Evolutionary conservation across 2,888 invertebrate genomes (phyloP).

Genomic region (Biston stratarius): DNA sequence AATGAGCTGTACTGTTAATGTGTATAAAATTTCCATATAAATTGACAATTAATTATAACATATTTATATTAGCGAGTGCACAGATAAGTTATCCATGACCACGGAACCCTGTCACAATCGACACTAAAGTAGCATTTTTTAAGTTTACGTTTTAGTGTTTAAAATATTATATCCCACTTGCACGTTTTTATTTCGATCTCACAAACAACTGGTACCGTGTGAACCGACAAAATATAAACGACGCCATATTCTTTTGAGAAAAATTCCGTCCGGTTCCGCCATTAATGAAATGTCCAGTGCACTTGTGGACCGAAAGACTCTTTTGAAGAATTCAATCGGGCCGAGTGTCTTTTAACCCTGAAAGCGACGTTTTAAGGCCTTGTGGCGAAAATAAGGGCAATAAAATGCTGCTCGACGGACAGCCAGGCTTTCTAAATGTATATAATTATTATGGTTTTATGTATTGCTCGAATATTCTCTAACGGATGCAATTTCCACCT

Average conservation of each 20-base stretch:
- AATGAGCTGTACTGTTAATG: too few relatives aligned
- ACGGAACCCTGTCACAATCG: too few relatives aligned
- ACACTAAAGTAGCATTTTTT: too few relatives aligned
- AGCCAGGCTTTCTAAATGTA: too few relatives aligned
- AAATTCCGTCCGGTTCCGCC: constrained; percentile 19
- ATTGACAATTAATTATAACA: too few relatives aligned
- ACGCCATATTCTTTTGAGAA: constrained; percentile 27
- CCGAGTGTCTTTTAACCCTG: constrained; percentile 59
- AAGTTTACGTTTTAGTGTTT: not conserved
- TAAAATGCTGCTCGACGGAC: constrained; percentile 53
- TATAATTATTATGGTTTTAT: too few relatives aligned
- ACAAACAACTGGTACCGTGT: constrained; percentile 2
- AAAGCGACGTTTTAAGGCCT: constrained; percentile 60
- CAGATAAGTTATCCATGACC: too few relatives aligned
- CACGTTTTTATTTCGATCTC: not conserved
- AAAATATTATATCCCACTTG: not conserved
- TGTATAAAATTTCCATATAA: too few relatives aligned
- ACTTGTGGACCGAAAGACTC: constrained; percentile 54
- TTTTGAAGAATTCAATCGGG: constrained; percentile 58
- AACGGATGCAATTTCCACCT: too few relatives aligned
- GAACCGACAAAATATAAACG: constrained; percentile 21
- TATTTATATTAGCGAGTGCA: too few relatives aligned
- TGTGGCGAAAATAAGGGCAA: constrained; percentile 47
- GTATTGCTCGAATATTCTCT: too few relatives aligned
- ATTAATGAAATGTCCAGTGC: constrained; percentile 58